Evolutionary conservation across 2,888 invertebrate genomes (phyloP).

Genomic region (Catonia carolina): DNA sequence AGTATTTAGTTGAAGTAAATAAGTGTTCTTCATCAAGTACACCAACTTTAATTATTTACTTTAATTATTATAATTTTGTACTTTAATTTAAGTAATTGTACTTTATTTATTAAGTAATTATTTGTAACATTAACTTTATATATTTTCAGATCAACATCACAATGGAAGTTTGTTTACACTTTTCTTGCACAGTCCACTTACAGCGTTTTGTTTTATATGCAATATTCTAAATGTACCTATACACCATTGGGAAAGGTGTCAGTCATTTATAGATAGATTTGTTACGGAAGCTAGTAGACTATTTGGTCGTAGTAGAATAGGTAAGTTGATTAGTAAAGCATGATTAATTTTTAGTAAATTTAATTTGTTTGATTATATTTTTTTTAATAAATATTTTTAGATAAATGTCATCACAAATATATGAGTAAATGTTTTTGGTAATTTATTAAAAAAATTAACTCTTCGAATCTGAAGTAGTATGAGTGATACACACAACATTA

Average conservation of each 20-base stretch:
- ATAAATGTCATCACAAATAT: no score
- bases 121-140: no score
- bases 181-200: conserved; percentile 90
- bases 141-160: conserved; percentile 61
- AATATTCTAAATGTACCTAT: conserved; percentile 79
- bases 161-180: conserved; percentile 91
- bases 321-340: conserved; percentile 48
- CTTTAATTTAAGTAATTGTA: no score
- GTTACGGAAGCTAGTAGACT: conserved; percentile 81
- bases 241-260: conserved; percentile 85
- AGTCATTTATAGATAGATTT: conserved; percentile 80
- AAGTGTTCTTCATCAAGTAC: no score
- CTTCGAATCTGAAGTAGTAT: no score
- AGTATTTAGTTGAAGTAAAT: no score
- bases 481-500: no score
- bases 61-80: no score
- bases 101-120: no score
- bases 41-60: no score
- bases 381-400: not conserved
- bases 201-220: conserved; percentile 86
- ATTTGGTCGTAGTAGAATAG: conserved; percentile 72
- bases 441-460: no score
- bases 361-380: conserved; percentile 11
- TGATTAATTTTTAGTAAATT: conserved; percentile 2
- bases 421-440: no score